Evolutionary conservation across 2,888 invertebrate species (phyloP).

Genomic region (Gibbula magus): DNA sequence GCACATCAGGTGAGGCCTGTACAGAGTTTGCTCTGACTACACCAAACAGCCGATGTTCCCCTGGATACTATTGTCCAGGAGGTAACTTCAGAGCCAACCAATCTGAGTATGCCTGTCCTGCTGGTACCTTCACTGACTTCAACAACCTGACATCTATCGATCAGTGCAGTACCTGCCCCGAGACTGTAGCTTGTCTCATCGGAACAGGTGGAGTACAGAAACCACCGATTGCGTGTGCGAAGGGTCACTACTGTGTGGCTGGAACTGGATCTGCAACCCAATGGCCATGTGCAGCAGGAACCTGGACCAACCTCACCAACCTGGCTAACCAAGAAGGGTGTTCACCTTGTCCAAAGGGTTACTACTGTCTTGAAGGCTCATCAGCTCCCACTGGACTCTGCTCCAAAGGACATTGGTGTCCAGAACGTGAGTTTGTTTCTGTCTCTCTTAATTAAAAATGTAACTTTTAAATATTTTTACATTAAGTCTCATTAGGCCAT

Average conservation of each 20-base stretch:
- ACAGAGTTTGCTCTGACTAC: conserved; percentile 60
- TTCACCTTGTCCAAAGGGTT: conserved; percentile 65
- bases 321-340: conserved; percentile 65
- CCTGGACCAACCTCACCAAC: conserved; percentile 70
- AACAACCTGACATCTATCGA: conserved; percentile 66
- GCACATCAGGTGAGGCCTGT: conserved; percentile 68
- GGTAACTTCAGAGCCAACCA: conserved; percentile 67
- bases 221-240: conserved; percentile 67
- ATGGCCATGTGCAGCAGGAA: conserved; percentile 71
- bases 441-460: too few relatives aligned
- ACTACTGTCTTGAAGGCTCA: conserved; percentile 69
- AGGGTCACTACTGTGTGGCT: conserved; percentile 69
- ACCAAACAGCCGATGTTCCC: conserved; percentile 67
- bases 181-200: conserved; percentile 60
- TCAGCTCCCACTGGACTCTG: conserved; percentile 63
- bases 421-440: conserved; percentile 57
- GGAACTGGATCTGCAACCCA: conserved; percentile 64
- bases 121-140: conserved; percentile 68
- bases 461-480: too few relatives aligned
- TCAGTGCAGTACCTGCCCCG: conserved; percentile 67
- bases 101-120: conserved; percentile 69
- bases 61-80: conserved; percentile 72
- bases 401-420: conserved; percentile 69
- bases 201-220: conserved; percentile 71
- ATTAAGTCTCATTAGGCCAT: too few relatives aligned